Conservation (phyloP, 23 tunicate genomes). For the Halocynthia aurantium region DNA sequence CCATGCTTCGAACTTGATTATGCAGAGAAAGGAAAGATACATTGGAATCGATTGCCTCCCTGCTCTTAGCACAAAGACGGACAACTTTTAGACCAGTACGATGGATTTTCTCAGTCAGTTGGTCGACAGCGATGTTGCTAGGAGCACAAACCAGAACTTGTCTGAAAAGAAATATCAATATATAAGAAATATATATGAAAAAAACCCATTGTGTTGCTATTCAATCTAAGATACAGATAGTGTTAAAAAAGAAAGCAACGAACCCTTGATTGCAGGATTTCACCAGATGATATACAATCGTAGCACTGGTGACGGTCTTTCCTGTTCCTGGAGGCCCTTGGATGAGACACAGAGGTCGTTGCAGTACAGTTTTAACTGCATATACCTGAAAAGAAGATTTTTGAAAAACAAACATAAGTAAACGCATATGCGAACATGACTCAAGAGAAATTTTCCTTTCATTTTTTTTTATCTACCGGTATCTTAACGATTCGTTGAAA, state of each 20-base stretch:
- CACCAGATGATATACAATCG: conserved; percentile 93
- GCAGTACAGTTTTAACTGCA: conserved; percentile 96
- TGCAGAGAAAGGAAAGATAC: conserved; percentile 92
- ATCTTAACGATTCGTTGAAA: too few relatives aligned
- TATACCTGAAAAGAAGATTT: conserved; percentile 49
- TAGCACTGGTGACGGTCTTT: conserved; percentile 95
- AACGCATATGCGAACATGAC: background rate
- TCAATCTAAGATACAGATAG: background rate
- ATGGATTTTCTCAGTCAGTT: conserved; percentile 97
- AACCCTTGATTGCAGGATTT: conserved; percentile 92
- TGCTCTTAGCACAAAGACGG: conserved; percentile 95
- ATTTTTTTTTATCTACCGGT: too few relatives aligned
- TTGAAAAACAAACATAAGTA: background rate
- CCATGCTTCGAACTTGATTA: conserved; percentile 94
- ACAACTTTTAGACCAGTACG: conserved; percentile 96
- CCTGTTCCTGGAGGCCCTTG: conserved; percentile 99
- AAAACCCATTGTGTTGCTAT: background rate
- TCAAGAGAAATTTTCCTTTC: too few relatives aligned
- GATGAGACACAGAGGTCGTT: conserved; percentile 85
- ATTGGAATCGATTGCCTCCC: conserved; percentile 94
- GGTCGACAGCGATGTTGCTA: conserved; percentile 96
- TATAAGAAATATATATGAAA: background rate
- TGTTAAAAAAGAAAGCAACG: background rate
- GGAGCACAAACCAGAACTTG: conserved; percentile 98
- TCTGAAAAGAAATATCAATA: conserved; percentile 16